phyloP scores from a whole-genome alignment of 2,888 invertebrate genomes.

The Hydrotaea cyrtoneurina region DNA sequence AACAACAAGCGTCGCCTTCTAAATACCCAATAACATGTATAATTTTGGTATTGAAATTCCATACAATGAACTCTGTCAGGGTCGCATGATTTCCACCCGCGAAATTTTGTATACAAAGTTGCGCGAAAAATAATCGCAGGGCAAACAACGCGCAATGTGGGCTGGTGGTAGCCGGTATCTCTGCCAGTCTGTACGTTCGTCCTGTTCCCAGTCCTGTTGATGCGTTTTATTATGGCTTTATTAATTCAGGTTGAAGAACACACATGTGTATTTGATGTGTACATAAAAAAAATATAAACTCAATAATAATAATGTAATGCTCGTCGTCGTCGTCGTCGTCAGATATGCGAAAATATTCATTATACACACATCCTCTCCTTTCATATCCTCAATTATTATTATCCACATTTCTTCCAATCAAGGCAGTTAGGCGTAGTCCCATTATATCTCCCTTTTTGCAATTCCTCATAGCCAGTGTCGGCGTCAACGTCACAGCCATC shows the following conservation, averaged over 20 bases:
- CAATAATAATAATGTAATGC: not conserved
- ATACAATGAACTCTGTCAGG: slow-evolving; percentile 19
- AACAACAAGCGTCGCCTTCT: not conserved
- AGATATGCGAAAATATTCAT: not conserved
- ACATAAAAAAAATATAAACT: not conserved
- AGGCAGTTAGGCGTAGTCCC: not conserved
- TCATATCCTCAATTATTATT: not conserved
- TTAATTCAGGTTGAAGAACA: not conserved
- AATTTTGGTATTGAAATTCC: slow-evolving; percentile 13
- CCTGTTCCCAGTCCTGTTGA: too few relatives aligned
- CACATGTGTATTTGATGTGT: not conserved
- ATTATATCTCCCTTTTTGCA: too few relatives aligned
- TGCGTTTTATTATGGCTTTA: not conserved
- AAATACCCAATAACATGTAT: not conserved
- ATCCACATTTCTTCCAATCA: not conserved
- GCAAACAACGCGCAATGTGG: not conserved
- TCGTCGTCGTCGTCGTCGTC: too few relatives aligned
- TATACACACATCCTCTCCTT: not conserved
- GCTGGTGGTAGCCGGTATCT: not conserved
- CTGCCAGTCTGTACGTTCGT: too few relatives aligned
- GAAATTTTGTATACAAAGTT: not conserved
- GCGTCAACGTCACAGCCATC: too few relatives aligned
- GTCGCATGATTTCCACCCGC: not conserved
- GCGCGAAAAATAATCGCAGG: not conserved
- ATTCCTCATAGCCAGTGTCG: not conserved